Conservation (phyloP, 2,888 invertebrate species). For the Shargacucullia verbasci region DNA sequence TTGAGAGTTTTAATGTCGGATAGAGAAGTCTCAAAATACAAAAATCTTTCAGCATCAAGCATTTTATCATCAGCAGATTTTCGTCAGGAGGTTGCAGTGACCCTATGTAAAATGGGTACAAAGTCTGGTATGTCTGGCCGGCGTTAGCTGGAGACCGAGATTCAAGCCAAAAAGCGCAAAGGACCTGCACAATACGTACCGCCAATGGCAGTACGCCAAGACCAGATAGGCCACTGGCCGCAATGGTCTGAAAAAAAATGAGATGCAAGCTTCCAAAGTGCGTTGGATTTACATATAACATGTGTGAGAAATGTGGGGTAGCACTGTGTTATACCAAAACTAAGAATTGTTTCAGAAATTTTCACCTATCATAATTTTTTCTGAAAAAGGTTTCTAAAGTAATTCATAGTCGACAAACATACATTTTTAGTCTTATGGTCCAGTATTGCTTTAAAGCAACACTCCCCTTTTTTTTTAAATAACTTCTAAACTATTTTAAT, state of each 20-base stretch:
- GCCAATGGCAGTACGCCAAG: constrained; percentile 44
- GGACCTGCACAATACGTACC: constrained; percentile 17
- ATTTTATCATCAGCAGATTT: constrained; percentile 14
- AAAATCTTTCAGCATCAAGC: background rate
- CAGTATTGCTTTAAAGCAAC: constrained; percentile 1
- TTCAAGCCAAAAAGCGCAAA: constrained; percentile 11
- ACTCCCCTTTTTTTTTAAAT: background rate
- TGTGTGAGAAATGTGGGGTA: constrained; percentile 11
- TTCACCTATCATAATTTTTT: background rate
- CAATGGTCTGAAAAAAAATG: constrained; percentile 47
- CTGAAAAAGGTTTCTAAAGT: no score
- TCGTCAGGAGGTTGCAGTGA: constrained; percentile 15
- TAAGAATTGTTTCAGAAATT: constrained; percentile 12
- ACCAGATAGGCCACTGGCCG: constrained; percentile 53
- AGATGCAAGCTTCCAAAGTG: constrained; percentile 46
- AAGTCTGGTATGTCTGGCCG: constrained; percentile 2
- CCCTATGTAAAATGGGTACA: constrained; percentile 14
- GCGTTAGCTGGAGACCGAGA: constrained; percentile 5
- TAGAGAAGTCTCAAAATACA: constrained; percentile 5
- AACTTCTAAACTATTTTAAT: background rate
- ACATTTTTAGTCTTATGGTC: background rate
- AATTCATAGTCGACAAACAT: background rate
- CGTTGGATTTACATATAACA: constrained; percentile 4
- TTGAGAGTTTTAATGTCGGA: no score
- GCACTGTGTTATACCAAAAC: constrained; percentile 13